phyloP scores from a whole-genome alignment of 2,888 invertebrate species.

The Ecliptopera silaceata region DNA sequence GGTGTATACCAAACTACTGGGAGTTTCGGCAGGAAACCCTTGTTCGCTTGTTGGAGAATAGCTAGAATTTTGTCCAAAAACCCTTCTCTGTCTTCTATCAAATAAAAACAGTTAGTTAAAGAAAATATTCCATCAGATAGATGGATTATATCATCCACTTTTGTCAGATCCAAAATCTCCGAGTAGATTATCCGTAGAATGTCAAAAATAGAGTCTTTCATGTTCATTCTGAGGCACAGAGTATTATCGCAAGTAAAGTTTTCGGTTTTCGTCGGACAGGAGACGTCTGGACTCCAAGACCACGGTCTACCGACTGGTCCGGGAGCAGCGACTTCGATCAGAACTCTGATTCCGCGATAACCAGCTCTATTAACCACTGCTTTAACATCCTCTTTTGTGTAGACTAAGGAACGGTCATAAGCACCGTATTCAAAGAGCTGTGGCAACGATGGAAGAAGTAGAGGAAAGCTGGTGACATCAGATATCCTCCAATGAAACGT shows the following conservation, averaged over 20 bases:
- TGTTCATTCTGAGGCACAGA: constrained; percentile 89
- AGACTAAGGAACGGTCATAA: constrained; percentile 88
- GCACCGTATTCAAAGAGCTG: constrained; percentile 91
- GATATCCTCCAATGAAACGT: constrained; percentile 95
- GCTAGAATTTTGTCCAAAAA: constrained; percentile 86
- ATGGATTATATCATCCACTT: constrained; percentile 89
- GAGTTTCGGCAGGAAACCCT: constrained; percentile 78
- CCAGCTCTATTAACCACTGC: constrained; percentile 89
- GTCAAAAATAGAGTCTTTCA: constrained; percentile 87
- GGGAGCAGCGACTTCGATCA: constrained; percentile 94
- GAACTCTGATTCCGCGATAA: constrained; percentile 90
- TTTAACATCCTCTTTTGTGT: constrained; percentile 86
- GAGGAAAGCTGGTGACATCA: constrained; percentile 95
- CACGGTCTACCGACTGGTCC: constrained; percentile 93
- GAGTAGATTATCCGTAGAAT: constrained; percentile 87
- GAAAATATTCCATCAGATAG: constrained; percentile 90
- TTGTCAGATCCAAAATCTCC: constrained; percentile 87
- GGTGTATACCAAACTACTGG: constrained; percentile 88
- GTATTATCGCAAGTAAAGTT: constrained; percentile 85
- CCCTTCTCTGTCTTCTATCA: constrained; percentile 88
- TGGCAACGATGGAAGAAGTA: constrained; percentile 87
- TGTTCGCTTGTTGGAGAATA: constrained; percentile 83
- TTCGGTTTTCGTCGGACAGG: constrained; percentile 48
- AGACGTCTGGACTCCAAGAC: constrained; percentile 88
- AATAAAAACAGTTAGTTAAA: constrained; percentile 85